Evolutionary conservation across 1,140 invertebrate species (phyloP), one percentile per base, ranked within the genome.

Genomic region (Orius insidiosus): DNA sequence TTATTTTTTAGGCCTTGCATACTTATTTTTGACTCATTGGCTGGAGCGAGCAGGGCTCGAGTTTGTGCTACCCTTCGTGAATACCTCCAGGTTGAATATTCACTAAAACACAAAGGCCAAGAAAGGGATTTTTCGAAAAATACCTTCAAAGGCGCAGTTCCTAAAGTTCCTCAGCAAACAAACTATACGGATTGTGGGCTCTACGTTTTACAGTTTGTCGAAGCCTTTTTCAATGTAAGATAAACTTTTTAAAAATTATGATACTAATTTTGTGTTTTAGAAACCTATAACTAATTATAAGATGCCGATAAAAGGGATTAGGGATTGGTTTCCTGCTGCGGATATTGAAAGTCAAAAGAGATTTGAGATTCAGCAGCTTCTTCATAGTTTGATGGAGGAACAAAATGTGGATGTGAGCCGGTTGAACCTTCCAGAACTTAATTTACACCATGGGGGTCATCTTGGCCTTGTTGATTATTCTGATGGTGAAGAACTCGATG

Each of bases 131-230:
- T 86, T 59, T 77, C 74, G 24, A 85, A 81, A 61, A 73, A 81
- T 56, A 79, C 77, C 14, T 83, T 90, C 45, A 83, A 80, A 58
- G 88, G 88, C 2, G 73, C 75, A 41, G 76, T 73, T 56, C 82
- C 85, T 0, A 86, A 85, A 68, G 85, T 94, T 48, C 93, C 93
- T 13, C 89, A 95, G 59, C 95, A 98, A 68, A 88, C 79, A 49
- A 98, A 98, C 68, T 92, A 81, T 60, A 88, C 82, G 33, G 95
- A 98, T 64, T 98, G 95, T 68, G 95, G 95, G 2, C 67, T 97
- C 5, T 98, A 88, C 66, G 66, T 97, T 34, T 68, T 98, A 30
- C 88, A 97, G 62, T 98, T 94, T 71, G 88, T 89, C 3, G 90
- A 98, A 67, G 79, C 78, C 46, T 98, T 98, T 68, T 94, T 97